Conservation (phyloP, 2,888 invertebrate species). For the Cepaea hortensis region DNA sequence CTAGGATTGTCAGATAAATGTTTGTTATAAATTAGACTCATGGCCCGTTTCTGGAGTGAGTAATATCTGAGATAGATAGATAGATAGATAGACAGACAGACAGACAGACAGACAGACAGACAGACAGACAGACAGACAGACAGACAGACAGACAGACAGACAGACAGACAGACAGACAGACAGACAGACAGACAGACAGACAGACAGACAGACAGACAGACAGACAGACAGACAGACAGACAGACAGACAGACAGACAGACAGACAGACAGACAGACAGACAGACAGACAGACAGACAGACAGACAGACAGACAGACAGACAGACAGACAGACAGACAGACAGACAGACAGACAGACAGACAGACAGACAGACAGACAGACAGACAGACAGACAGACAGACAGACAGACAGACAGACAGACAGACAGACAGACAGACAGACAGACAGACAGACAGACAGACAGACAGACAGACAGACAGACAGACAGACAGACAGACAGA, state of each 20-base stretch:
- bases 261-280: no score
- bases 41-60: no score
- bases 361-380: no score
- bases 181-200: constrained; percentile 3
- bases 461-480: neutral
- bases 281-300: no score
- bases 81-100: constrained; percentile 13
- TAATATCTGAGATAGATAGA: no score
- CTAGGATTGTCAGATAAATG: no score
- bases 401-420: neutral
- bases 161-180: constrained; percentile 31
- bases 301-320: no score
- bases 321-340: no score
- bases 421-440: neutral
- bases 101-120: constrained; percentile 34
- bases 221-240: constrained; percentile 1
- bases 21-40: no score
- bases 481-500: neutral
- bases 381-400: neutral
- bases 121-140: constrained; percentile 20
- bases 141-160: constrained; percentile 26
- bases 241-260: no score
- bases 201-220: constrained; percentile 13
- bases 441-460: constrained; percentile 21
- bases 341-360: no score